phyloP scores from a whole-genome alignment of 2,113 vertebrate genomes.

The Clarias gariepinus region DNA sequence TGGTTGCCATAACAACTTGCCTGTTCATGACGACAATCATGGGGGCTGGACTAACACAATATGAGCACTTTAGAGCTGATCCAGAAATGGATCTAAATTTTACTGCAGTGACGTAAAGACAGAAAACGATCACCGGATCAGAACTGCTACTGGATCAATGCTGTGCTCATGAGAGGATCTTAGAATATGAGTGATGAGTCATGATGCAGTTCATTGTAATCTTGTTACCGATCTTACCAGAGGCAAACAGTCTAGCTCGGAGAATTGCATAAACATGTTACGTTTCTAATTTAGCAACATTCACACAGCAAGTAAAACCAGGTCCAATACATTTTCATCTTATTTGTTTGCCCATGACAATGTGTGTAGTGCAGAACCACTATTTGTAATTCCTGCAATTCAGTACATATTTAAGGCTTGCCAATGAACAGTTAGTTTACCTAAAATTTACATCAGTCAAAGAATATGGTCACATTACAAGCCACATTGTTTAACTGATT shows the following conservation, averaged over 20 bases:
- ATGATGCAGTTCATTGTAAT: background rate
- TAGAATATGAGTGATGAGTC: background rate
- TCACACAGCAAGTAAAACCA: background rate
- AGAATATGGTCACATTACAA: no score
- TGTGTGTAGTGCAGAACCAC: background rate
- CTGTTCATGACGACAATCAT: constrained; percentile 3
- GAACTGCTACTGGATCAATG: background rate
- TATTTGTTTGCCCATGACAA: background rate
- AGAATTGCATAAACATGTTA: background rate
- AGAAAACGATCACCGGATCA: background rate
- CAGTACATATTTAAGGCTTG: background rate
- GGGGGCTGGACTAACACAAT: background rate
- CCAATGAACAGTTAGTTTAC: background rate
- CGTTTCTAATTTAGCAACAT: background rate
- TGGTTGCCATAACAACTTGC: constrained; percentile 18
- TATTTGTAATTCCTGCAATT: background rate
- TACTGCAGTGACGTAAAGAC: background rate
- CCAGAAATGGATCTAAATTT: background rate
- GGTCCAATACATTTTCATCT: background rate
- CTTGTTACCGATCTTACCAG: background rate
- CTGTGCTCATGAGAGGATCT: background rate
- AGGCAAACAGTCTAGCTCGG: background rate
- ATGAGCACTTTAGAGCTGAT: background rate
- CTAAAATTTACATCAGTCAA: background rate
- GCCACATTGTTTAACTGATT: no score